Conservation (phyloP, 2,113 vertebrate species). For the Sinocyclocheilus maitianheensis region DNA sequence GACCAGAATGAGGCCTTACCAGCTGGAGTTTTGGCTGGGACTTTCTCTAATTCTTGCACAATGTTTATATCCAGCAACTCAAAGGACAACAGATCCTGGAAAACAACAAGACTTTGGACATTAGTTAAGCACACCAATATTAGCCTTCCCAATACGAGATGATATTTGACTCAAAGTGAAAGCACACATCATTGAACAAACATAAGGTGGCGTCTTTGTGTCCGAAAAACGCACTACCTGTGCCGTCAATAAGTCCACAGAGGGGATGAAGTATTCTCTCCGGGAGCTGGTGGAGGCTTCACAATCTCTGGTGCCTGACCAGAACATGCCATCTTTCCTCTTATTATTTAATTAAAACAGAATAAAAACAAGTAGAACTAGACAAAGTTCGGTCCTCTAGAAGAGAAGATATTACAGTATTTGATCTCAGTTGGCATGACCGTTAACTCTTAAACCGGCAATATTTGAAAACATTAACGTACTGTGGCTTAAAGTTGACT, state of each 20-base stretch:
- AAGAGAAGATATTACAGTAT: background rate
- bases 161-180: no score
- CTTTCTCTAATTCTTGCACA: conserved; percentile 93
- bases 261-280: conserved; percentile 89
- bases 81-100: conserved; percentile 93
- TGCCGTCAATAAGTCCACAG: conserved; percentile 92
- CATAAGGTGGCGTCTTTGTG: background rate
- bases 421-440: background rate
- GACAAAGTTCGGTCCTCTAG: conserved; percentile 66
- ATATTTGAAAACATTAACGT: background rate
- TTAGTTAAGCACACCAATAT: background rate
- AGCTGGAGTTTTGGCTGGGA: conserved; percentile 91
- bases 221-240: conserved; percentile 78
- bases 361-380: no score
- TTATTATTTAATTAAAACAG: no score
- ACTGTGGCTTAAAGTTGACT: conserved; percentile 63
- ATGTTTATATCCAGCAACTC: conserved; percentile 97
- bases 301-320: conserved; percentile 43
- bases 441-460: background rate
- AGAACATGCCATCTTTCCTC: conserved; percentile 57
- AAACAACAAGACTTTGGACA: conserved; percentile 26
- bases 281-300: conserved; percentile 67
- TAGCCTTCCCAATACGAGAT: no score
- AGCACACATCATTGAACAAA: background rate
- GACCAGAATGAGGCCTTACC: conserved; percentile 75